Conservation (phyloP, 2,888 invertebrate species). For the Tinea trinotella region DNA sequence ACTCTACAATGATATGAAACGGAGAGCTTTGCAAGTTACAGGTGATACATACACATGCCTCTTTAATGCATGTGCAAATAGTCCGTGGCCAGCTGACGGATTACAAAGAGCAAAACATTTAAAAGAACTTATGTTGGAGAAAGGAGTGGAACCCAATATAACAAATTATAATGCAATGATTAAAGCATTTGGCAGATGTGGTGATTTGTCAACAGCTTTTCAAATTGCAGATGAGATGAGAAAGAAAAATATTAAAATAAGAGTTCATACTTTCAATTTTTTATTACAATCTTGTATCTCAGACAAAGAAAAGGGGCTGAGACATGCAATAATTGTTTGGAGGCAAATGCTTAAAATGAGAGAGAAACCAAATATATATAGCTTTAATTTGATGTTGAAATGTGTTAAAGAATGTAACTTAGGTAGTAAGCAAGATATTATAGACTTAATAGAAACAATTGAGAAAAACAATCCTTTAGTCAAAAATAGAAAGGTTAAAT, state of each 20-base stretch:
- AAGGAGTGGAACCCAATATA: conserved; percentile 77
- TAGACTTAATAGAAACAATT: conserved; percentile 56
- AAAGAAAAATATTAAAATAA: conserved; percentile 72
- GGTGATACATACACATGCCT: conserved; percentile 86
- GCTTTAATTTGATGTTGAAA: conserved; percentile 86
- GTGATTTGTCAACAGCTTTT: conserved; percentile 84
- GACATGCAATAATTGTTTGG: conserved; percentile 89
- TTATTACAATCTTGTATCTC: conserved; percentile 88
- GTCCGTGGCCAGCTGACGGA: conserved; percentile 78
- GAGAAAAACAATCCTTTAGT: conserved; percentile 35
- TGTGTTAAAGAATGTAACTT: conserved; percentile 86
- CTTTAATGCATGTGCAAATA: conserved; percentile 91
- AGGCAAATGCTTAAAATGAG: conserved; percentile 79
- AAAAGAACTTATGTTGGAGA: conserved; percentile 77
- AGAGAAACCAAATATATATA: conserved; percentile 78
- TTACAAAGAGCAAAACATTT: conserved; percentile 78
- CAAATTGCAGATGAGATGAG: conserved; percentile 88
- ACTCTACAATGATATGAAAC: conserved; percentile 87
- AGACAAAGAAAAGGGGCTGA: conserved; percentile 84
- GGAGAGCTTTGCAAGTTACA: conserved; percentile 76
- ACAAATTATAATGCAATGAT: conserved; percentile 91
- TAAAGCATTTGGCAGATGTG: conserved; percentile 90
- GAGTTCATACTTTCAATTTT: conserved; percentile 81
- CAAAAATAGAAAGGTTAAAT: conserved; percentile 7
- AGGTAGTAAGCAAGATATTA: conserved; percentile 75